These are phyloP conservation scores for Bergia puertoricense DNA, from an alignment of 92 coral and sea anemone genomes.

Conservation along the genomic window DNA sequence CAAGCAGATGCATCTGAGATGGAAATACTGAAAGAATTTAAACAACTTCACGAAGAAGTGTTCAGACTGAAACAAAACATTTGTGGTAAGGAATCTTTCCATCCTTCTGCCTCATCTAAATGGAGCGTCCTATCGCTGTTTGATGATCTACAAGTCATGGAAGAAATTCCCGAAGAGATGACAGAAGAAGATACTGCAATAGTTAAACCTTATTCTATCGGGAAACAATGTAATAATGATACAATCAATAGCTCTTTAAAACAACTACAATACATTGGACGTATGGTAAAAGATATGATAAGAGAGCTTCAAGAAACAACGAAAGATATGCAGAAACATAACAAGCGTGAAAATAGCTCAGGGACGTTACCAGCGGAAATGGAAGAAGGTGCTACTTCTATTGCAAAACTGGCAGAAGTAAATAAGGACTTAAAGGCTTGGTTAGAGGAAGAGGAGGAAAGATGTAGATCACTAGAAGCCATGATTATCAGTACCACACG, in stretches of 20 bases:
- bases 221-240: background rate
- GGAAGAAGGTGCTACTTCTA: background rate
- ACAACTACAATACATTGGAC: background rate
- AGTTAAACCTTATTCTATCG: background rate
- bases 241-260: background rate
- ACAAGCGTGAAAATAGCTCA: background rate
- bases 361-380: background rate
- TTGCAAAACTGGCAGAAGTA: background rate
- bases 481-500: conserved; percentile 42
- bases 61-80: background rate
- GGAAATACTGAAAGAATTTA: background rate
- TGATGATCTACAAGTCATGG: conserved; percentile 16
- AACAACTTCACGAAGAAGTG: conserved; percentile 24
- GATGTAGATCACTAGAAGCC: conserved; percentile 34
- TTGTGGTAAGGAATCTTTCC: background rate
- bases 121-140: background rate
- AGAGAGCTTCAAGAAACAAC: conserved; percentile 15
- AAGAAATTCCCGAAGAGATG: conserved; percentile 17
- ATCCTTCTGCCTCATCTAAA: background rate
- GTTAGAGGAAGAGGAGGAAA: conserved; percentile 39
- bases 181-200: conserved; percentile 8
- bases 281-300: background rate
- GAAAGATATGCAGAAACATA: background rate
- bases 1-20: background rate
- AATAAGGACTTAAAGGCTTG: conserved; percentile 28